Base-by-base conservation (phyloP, 1,140 invertebrate genomes). In the Cepaea nemoralis region DNA sequence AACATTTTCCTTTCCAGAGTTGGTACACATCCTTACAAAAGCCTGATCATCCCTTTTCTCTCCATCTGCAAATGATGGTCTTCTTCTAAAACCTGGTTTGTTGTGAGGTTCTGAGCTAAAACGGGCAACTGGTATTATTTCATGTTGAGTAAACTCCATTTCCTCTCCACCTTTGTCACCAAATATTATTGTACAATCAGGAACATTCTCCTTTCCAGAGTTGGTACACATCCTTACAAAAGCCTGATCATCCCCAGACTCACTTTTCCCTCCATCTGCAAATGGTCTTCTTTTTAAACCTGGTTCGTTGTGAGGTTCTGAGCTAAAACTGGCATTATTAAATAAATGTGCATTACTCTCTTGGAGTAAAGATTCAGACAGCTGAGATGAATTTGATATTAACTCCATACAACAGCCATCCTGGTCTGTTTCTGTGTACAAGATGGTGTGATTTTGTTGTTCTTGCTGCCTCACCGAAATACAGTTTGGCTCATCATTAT, bases 281-380 rank as follows among this genome's bases (percentile, higher is more conserved):
- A 67, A 67, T 31, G 63, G n/a, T n/a, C n/a, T n/a, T 24, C 69
- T 39, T 14, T 45, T 71, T 24, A 71, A 71, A 40, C 69, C 69
- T 39, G 69, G 69, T 39, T 39, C 40, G 40, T 2, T n/a, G 2
- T 40, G 40, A 45, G 37, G 69, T 12, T 24, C 35, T n/a, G 10
- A 27, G 1, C 27, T 63, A 27, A 63, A 63, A 6, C 10, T 6
- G 22, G 3, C 16, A 31, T 63, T 27, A 1, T 71, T 24, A 22
- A 27, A 10, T 24, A 27, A 45, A 24, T 24, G 24, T 37, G 39
- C 37, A 71, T 45, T 12, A 24, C 10, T 40, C 31, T 45, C 16
- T 22, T 71, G 69, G 22, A 39, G 22, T 2, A 71, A 40, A 24
- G 69, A 71, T 10, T 71, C 37, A 10, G 69, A 45, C 40, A 71